Evolutionary conservation across 2,113 vertebrate species (phyloP), one percentile per base, ranked within the genome.

Genomic region (Bostrychus sinensis): DNA sequence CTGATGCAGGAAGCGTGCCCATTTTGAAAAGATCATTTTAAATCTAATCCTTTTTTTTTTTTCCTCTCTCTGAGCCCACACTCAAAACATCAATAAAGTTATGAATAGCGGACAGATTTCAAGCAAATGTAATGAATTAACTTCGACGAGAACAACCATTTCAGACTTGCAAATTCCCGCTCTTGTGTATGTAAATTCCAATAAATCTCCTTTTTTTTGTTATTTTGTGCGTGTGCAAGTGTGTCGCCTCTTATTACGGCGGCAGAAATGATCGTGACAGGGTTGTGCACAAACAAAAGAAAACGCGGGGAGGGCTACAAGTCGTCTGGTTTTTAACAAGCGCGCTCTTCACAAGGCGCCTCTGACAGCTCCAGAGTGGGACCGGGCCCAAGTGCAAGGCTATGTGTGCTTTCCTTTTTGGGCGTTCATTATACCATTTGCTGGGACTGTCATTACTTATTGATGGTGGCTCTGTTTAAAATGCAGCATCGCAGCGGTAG

Each of bases 401-500:
- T 46, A 61, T 56, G 66, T 54, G 20, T 14, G 37, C 26, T 55
- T 23, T 56, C 22, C 57, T 61, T 64, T 56, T n/a, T n/a, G n/a
- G 55, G 17, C 79, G 55, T 79, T 78, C 78, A 76, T 80, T 80
- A 74, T 79, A 65, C 53, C 28, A 30, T 80, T 74, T 75, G 71
- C 61, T 13, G 22, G 60, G 16, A 64, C 59, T 81, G 75, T 62
- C 70, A 86, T 86, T 74, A 85, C 60, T 86, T 86, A 88, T 85
- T 84, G 78, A 88, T 86, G 38, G 59, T 6, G 7, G 19, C 39
- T 73, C 78, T 76, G 45, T 82, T 85, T 72, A 80, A 85, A 81
- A 86, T 81, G 80, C 75, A 76, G 61, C 67, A 75, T 57, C 84
- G 37, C 84, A 86, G 84, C 80, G 9, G 75, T 81, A 69, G 75